Percentiles rank a stretch among this genome's conserved stretches.
Evolutionary conservation across 2,888 invertebrate species (phyloP).

Genomic region (Pristionchus fissidentatus): DNA sequence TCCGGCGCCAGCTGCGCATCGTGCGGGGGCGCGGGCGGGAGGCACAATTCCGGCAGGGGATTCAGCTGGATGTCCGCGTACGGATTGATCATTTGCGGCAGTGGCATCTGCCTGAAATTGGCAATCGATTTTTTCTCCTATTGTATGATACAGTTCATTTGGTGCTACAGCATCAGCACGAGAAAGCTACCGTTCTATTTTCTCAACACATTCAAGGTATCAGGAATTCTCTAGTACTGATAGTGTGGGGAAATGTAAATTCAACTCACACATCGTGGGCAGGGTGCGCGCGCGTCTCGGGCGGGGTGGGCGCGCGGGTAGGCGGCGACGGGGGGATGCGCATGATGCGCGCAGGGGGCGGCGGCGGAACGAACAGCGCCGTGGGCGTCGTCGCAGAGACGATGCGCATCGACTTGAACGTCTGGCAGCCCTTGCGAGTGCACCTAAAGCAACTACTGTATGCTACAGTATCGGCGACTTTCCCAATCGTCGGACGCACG

Average conservation of each 20-base stretch:
- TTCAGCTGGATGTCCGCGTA: too few species aligned
- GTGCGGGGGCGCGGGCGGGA: too few species aligned
- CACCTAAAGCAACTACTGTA: background rate
- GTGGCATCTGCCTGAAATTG: too few species aligned
- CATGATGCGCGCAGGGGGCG: background rate
- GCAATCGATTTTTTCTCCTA: too few species aligned
- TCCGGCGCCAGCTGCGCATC: background rate
- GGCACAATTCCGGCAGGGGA: too few species aligned
- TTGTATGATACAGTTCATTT: too few species aligned
- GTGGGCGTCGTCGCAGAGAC: background rate
- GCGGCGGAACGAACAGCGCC: background rate
- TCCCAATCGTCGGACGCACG: background rate
- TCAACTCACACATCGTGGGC: background rate
- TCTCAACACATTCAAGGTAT: too few species aligned
- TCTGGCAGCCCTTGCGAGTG: slow-evolving; percentile 49
- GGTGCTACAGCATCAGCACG: too few species aligned
- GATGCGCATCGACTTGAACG: slow-evolving; percentile 46
- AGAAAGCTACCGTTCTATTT: too few species aligned
- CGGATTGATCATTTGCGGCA: background rate
- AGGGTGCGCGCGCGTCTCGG: background rate
- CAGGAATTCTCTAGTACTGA: too few species aligned
- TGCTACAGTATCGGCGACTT: background rate
- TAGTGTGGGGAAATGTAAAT: too few species aligned
- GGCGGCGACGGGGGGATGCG: too few species aligned
- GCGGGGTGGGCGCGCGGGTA: background rate